Base-by-base conservation (phyloP, 2,888 invertebrate species). In the Frankliniella fusca region DNA sequence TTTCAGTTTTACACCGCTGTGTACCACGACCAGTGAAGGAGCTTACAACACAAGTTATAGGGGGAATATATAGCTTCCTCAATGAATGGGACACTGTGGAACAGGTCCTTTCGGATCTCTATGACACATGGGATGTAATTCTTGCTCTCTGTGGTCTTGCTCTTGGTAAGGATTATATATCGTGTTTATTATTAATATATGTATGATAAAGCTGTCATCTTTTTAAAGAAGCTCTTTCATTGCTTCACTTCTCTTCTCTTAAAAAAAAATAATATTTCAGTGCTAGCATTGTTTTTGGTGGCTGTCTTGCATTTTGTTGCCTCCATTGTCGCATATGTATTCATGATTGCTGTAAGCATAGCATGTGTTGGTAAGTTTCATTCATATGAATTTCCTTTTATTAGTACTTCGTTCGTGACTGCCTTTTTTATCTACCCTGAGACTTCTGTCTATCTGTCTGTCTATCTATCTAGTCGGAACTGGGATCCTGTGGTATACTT, bases 51-150 rank as follows among this genome's bases (percentile, higher is more conserved):
- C 90, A 91, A 84, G 90, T 94, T 48, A 90, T 93, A 83, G 90
- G 90, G 81, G 93, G 94, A 87, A 91, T 97, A 85, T 95, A 96
- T 88, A 93, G 92, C 9, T 90, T 95, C 85, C 90, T 97, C 80
- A 97, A 97, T 87, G 94, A 93, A 85, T 95, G 96, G 93, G 96
- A 96, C 87, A 92, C 94, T 54, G 92, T 96, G 85, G 95, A 97
- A 88, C 95, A 97, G 89, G 93, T 97, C 87, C 89, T 97, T 61
- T 93, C 94, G 81, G 97, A 98, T 89, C 90, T 98, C 11, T 96
- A 96, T 87, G 93, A 93, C 83, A 94, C 95, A 70, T 97, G 97
- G 96, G 93, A 92, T 86, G 93, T 95, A 87, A 94, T 98, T 89
- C 90, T 95, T 81, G 92, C 92, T 61, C 91, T 97, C 86, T 93